Evolutionary conservation across 2,113 vertebrate species (phyloP).

Genomic region (Puma concolor): DNA sequence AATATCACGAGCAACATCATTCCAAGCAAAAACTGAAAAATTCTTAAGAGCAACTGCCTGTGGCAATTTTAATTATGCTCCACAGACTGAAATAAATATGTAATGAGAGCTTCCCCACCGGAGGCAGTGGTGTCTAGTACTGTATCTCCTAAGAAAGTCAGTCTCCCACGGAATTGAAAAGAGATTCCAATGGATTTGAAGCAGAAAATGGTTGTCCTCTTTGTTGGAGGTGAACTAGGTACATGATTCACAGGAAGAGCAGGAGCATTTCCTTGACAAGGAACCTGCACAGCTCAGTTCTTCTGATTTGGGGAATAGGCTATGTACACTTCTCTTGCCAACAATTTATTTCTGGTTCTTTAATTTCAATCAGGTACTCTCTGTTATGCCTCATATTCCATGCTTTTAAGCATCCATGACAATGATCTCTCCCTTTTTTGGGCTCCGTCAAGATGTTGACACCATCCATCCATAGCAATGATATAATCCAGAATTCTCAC

Average conservation of each 20-base stretch:
- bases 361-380: not conserved
- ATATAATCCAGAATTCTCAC: constrained; percentile 1
- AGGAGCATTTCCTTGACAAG: not conserved
- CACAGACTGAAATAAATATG: not conserved
- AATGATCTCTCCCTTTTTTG: not conserved
- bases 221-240: not conserved
- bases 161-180: not conserved
- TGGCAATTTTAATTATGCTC: not conserved
- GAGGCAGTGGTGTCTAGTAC: not conserved
- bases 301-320: not conserved
- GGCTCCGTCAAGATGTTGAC: not conserved
- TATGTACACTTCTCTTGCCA: not conserved
- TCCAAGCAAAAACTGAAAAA: not conserved
- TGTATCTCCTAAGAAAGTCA: not conserved
- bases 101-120: not conserved
- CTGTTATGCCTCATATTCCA: not conserved
- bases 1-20: not conserved
- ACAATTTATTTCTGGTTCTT: not conserved
- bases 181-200: not conserved
- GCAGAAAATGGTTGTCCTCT: not conserved
- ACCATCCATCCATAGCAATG: not conserved
- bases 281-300: not conserved
- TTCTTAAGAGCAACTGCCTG: not conserved
- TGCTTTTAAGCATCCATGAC: not conserved
- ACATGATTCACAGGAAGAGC: not conserved